phyloP scores from a whole-genome alignment of 2,113 vertebrate genomes.

The Buteo buteo region DNA sequence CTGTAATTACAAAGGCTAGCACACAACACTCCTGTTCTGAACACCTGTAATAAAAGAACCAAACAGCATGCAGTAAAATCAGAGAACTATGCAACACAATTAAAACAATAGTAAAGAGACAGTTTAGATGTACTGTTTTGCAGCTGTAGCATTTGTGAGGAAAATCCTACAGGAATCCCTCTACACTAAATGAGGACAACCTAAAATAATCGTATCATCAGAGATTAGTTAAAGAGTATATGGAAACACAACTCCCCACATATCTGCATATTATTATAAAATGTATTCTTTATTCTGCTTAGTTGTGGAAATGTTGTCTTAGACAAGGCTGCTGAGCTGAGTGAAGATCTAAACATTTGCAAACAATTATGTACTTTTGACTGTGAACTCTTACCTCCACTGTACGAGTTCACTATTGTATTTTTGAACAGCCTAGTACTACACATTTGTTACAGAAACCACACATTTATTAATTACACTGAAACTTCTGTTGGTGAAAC shows the following conservation, averaged over 20 bases:
- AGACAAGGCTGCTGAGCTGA: background rate
- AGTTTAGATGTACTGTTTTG: background rate
- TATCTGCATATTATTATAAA: background rate
- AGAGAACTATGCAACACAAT: background rate
- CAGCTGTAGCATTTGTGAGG: background rate
- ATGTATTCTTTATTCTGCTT: background rate
- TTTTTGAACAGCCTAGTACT: background rate
- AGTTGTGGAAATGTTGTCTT: background rate
- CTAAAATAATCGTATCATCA: background rate
- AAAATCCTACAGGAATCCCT: background rate
- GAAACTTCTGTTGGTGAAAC: background rate
- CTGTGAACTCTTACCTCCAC: background rate
- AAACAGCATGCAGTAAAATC: background rate
- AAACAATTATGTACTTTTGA: background rate
- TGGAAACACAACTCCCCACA: background rate
- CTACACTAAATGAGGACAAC: background rate
- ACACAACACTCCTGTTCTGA: background rate
- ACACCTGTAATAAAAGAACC: background rate
- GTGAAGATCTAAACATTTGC: background rate
- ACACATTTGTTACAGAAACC: background rate
- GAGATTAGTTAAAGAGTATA: background rate
- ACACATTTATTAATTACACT: background rate
- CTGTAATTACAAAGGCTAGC: background rate
- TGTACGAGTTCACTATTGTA: accelerated
- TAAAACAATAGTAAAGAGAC: background rate